Evolutionary conservation across 1,140 invertebrate genomes (phyloP).

Genomic region (Drosophila sulfurigaster): DNA sequence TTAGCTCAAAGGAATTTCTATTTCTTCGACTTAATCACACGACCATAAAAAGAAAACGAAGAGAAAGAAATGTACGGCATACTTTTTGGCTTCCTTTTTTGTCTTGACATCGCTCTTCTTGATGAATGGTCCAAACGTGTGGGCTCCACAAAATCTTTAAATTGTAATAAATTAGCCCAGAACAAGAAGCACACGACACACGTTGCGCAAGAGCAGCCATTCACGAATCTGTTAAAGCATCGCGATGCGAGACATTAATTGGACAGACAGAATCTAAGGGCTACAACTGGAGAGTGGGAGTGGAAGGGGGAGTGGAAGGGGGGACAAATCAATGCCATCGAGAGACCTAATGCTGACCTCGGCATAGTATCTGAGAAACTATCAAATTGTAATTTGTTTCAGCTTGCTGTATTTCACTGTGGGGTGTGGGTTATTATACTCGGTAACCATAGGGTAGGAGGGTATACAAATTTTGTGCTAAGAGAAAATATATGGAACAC

Average conservation of each 20-base stretch:
- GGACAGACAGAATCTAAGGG: slow-evolving; percentile 34
- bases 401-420: background rate
- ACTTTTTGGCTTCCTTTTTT: slow-evolving; percentile 18
- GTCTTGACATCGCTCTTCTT: background rate
- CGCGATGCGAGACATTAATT: slow-evolving; percentile 60
- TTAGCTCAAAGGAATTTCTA: slow-evolving; percentile 1
- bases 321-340: slow-evolving; percentile 60
- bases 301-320: too few relatives aligned
- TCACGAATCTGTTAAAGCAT: slow-evolving; percentile 34
- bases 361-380: slow-evolving; percentile 38
- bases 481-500: too few relatives aligned
- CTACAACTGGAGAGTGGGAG: background rate
- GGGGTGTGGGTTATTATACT: too few relatives aligned
- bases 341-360: slow-evolving; percentile 38
- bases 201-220: slow-evolving; percentile 63
- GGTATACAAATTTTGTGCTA: too few relatives aligned
- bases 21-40: background rate
- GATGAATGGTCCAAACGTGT: slow-evolving; percentile 2
- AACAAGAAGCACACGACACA: background rate
- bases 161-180: slow-evolving; percentile 60
- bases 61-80: background rate
- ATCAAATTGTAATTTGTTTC: slow-evolving; percentile 54
- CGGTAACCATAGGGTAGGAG: too few relatives aligned
- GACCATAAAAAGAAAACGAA: background rate
- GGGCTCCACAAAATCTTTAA: slow-evolving; percentile 55